Base-by-base conservation (phyloP, 2,888 invertebrate genomes). In the Drosophila barbarae region DNA sequence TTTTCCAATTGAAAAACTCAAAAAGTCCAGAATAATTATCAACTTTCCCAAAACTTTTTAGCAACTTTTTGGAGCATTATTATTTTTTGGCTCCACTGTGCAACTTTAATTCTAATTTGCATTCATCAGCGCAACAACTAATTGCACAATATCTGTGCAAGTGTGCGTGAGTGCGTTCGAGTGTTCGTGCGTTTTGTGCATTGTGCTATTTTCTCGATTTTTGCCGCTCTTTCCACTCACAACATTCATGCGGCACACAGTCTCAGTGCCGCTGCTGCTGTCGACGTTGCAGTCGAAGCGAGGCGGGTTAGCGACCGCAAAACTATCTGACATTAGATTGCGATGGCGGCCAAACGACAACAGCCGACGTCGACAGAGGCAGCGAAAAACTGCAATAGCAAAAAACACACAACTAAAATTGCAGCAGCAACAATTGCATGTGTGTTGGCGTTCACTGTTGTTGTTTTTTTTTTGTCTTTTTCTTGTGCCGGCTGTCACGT, bases 321-420 rank as follows among this genome's bases (percentile, higher is more conserved):
- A 88, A 88, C 88, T 88, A 88, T 88, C 88, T 88, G 88, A 88
- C 88, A 88, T 88, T 88, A 88, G 88, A 88, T 88, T 87, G 88
- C 83, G 88, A 87, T 87, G 87, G 87, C 88, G 88, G 87, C 87
- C 87, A 87, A 87, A 87, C 87, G 87, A 86, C 87, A 87, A 87
- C 87, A 87, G 87, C 87, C 87, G 87, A 85, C 83, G 87, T 75
- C 83, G 75, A 72, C 87, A 41, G 39, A 8, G 41, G 55, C 54
- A 35, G 54, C 54, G 21, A 3, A 34, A 47, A 49, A 49, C 47
- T 47, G 30, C 41, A 52, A 26, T 21, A 41, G 41, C 46, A 42
- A 28, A 9, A 28, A 61, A 41, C 78, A 44, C 6, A 15, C 15
- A 15, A 12, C 86, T 84, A 78, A 3, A 34, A 34, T 2, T 1